Evolutionary conservation across 92 coral and sea anemone species (phyloP), one percentile per base, ranked within the genome.

Genomic region (Palythoa caribaeorum): DNA sequence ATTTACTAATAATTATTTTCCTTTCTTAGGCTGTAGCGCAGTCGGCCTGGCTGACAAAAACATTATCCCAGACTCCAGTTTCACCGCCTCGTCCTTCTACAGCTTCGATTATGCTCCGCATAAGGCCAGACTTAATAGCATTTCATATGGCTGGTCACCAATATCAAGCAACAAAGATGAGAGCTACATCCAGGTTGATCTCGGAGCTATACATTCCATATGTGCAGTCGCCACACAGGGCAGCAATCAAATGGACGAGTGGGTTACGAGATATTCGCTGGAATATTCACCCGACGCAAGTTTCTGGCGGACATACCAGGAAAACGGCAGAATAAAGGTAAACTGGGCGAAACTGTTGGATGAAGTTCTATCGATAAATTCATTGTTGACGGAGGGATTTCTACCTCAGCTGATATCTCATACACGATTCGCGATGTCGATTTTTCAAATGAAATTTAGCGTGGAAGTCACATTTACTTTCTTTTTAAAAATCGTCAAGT

Each of bases 151-250:
- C 38, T 77, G 81, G 81, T n/a, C 81, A n/a, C 28, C 81, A 77
- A 19, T 0, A n/a, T 0, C 39, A 20, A 2, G 11, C 50, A 62
- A 77, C 14, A 77, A 39, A 35, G 6, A 50, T 8, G 19, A 10
- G 1, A 38, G 81, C 19, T 77, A 51, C 17, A 36, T 77, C 14
- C 66, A 77, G 20, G 55, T 77, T 53, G 81, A 77, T 52, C 81
- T 77, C 8, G 81, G 81, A 19, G 20, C 63, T 20, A 16, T 9
- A 9, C 50, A 51, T 52, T 17, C 81, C 3, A 77, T 77, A 40
- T 73, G 78, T 44, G 78, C 78, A 40, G 50, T 73, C 20, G 78
- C 78, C 38, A 73, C 78, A 73, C 81, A 77, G 38, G 81, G 81
- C 60, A 19, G 63, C 63, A 51, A 52, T 10, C 50, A 2, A 17